Evolutionary conservation across 1,140 invertebrate genomes (phyloP), one percentile per base, ranked within the genome.

Genomic region (Sesamia nonagrioides): DNA sequence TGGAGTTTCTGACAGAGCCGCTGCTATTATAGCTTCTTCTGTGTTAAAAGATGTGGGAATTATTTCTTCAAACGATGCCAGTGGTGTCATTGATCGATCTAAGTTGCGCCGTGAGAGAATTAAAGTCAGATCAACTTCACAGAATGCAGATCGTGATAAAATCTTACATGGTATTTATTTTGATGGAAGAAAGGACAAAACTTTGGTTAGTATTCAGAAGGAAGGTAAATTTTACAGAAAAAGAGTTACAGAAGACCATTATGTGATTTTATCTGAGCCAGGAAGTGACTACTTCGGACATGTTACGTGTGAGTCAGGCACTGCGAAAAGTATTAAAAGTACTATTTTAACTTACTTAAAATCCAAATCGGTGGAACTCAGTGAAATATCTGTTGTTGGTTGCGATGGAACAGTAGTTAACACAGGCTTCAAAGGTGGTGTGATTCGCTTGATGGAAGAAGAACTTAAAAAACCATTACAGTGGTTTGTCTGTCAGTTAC

Each of bases 231-330:
- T 42, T 40, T 66, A 42, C 6, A 37, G 3, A 37, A 3, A 3
- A 37, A 5, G 3, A 56, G 21, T 56, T 6, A 18, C 6, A 42
- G 61, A 45, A 66, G 18, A 45, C 17, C 58, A 61, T 66, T 66
- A 42, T 33, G 58, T 61, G 11, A 61, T 35, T 13, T n/a, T 35
- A 61, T 37, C 58, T 6, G 35, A 61, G 5, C 35, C 58, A 50
- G 66, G 48, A 71, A 66, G 61, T 66, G 37, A 66, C 11, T 71
- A 71, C n/a, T 50, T 71, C 13, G 66, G 66, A 21, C 66, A 71
- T 35, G 48, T 71, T 52, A 35, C 18, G 2, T 71, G 42, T 50
- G 48, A 48, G 27, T 50, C 18, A 18, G 66, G 66, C 1, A 66
- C 61, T 66, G 61, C 61, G 13, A 66, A 66, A 66, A 5, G 61